These are phyloP conservation scores for Hippocampus zosterae DNA, from an alignment of 2,113 vertebrate species.

Conservation along the genomic window DNA sequence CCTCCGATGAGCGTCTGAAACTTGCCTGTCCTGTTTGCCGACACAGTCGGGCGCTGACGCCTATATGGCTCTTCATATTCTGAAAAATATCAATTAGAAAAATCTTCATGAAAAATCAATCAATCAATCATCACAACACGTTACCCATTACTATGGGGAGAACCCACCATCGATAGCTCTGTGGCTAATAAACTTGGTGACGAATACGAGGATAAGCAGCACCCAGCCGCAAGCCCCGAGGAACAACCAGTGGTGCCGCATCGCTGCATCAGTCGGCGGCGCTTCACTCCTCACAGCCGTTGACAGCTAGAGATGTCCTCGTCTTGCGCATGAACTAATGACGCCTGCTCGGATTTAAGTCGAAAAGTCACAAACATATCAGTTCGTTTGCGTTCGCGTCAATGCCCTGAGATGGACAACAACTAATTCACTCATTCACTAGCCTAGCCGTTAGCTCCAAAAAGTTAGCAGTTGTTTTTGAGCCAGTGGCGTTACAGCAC, in stretches of 20 bases:
- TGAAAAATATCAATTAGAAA: constrained; percentile 46
- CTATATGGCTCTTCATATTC: constrained; percentile 77
- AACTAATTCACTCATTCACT: not conserved
- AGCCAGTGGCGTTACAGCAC: not conserved
- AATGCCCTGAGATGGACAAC: not conserved
- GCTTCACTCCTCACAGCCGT: not conserved
- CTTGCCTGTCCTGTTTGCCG: constrained; percentile 68
- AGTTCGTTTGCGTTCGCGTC: not conserved
- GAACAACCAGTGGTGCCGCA: constrained; percentile 96
- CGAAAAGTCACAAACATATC: not conserved
- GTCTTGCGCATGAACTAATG: not conserved
- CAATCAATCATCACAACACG: not conserved
- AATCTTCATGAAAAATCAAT: not conserved
- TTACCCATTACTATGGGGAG: fast-evolving
- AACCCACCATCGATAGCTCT: constrained; percentile 81
- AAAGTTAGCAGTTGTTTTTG: not conserved
- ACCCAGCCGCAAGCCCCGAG: constrained; percentile 94
- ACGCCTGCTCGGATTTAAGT: not conserved
- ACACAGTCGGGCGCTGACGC: constrained; percentile 68
- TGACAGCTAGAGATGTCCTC: not conserved
- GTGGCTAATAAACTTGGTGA: constrained; percentile 91
- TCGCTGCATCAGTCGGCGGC: constrained; percentile 71
- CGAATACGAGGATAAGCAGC: constrained; percentile 93
- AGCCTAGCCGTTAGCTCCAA: not conserved
- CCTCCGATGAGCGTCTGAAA: constrained; percentile 47